Base-by-base conservation (phyloP, 2,113 vertebrate genomes). In the Scytalopus superciliaris region DNA sequence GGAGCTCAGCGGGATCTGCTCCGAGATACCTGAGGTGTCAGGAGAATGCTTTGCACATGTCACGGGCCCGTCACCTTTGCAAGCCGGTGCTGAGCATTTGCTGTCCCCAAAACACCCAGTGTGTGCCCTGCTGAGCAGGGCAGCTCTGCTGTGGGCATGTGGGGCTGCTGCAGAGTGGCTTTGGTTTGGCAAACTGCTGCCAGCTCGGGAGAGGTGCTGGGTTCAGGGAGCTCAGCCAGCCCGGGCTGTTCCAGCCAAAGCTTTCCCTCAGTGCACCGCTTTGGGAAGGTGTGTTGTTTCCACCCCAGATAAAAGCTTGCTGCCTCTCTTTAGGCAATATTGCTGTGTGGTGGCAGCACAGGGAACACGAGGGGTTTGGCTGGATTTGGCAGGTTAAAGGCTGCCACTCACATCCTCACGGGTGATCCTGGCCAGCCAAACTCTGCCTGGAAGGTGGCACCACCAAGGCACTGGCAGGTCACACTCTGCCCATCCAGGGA, bases 341-440 rank as follows among this genome's bases (percentile, higher is more conserved):
- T 72, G 53, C 7, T 50, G 7, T 60, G 10, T 10, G 33, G 49
- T 27, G 11, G 33, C 28, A 49, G 49, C 4, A 2, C 52, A n/a
- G 64, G 47, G 28, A 60, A 14, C 9, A 1, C 3, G 17, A 82
- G 42, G 25, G 9, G 1, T 30, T 5, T 0, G 64, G 25, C n/a
- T 0, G 0, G 0, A 0, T 60, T 70, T 35, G 35, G 25, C 18
- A 12, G 3, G 66, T 59, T 68, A 14, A 37, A 68, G 75, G 37
- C 83, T 74, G 9, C 12, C 3, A 47, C 22, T 89, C 39, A 10
- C 52, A 21, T 78, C 50, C 37, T 87, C 15, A 7, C 1, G 0
- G 27, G 67, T 21, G 44, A 3, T 27, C 24, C 15, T 6, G 18
- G 56, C 25, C 33, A 13, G 28, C 21, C 49, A 11, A 87, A 30